Conservation (phyloP, 1,140 invertebrate species). For the Calliopsis andreniformis region DNA sequence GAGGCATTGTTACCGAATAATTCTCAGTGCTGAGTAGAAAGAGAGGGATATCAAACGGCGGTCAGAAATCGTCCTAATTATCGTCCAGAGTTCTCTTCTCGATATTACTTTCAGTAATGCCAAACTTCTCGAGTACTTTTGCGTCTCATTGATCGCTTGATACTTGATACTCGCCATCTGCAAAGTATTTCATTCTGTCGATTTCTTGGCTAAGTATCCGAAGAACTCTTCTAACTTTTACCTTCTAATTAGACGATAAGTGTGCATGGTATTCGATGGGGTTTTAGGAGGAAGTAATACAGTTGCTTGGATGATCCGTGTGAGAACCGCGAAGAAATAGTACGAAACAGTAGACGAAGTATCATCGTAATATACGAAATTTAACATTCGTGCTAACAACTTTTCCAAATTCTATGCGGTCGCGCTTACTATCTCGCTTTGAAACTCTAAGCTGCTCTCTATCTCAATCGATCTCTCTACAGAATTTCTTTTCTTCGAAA, state of each 20-base stretch:
- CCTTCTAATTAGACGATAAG: neutral
- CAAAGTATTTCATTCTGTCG: neutral
- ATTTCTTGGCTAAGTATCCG: neutral
- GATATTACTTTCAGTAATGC: slow-evolving; percentile 6
- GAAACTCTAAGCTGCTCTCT: neutral
- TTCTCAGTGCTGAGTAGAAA: neutral
- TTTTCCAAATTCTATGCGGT: neutral
- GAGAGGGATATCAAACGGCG: neutral
- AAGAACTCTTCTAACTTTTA: neutral
- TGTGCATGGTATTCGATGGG: slow-evolving; percentile 7
- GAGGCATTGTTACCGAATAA: neutral
- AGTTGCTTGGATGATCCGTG: neutral
- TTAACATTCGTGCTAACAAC: slow-evolving; percentile 12
- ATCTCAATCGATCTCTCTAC: neutral
- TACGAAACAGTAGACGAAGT: neutral
- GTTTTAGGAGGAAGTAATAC: neutral
- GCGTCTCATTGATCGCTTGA: slow-evolving; percentile 13
- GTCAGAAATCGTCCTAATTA: neutral
- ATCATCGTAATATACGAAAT: neutral
- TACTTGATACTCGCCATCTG: neutral
- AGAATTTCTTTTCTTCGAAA: neutral
- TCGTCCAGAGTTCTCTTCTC: slow-evolving; percentile 45
- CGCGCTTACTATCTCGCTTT: slow-evolving; percentile 17
- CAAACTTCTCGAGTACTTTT: slow-evolving; percentile 7
- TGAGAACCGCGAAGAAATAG: neutral